Conservation (phyloP, 2,113 vertebrate genomes). For the Tauraco erythrolophus region DNA sequence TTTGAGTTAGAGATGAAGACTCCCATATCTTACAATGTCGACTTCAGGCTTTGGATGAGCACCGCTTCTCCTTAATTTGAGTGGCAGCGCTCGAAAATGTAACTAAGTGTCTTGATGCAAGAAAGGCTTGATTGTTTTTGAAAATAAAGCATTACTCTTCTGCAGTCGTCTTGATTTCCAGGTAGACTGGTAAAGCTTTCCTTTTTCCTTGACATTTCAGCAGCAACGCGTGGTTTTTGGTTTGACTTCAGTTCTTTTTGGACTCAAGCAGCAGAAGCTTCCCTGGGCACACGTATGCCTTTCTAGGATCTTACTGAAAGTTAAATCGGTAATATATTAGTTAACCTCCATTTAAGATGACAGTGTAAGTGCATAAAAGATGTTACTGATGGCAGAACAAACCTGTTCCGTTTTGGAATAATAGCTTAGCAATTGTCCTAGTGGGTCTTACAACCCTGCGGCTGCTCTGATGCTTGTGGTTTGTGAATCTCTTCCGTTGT, state of each 20-base stretch:
- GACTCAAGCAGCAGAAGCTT: background rate
- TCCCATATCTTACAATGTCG: background rate
- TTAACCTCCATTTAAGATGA: background rate
- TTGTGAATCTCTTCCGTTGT: background rate
- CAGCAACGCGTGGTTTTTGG: background rate
- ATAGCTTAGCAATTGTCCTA: background rate
- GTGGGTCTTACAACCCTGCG: background rate
- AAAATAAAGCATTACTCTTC: background rate
- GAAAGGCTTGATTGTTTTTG: background rate
- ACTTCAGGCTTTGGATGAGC: background rate
- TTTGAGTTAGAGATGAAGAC: background rate
- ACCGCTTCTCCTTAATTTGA: background rate
- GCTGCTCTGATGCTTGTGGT: background rate
- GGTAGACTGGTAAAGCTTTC: background rate
- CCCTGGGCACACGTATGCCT: background rate
- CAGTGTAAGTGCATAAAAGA: background rate
- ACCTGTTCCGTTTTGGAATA: background rate
- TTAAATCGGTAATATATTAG: background rate
- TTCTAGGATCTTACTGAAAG: slow-evolving; percentile 29
- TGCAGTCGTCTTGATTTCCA: background rate
- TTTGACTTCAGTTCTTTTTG: background rate
- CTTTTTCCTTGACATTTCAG: background rate
- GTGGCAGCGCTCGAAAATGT: background rate
- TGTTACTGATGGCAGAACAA: background rate
- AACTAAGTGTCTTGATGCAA: background rate